phyloP scores from a whole-genome alignment of 92 coral and sea anemone species.

The Epizoanthus scotinus region DNA sequence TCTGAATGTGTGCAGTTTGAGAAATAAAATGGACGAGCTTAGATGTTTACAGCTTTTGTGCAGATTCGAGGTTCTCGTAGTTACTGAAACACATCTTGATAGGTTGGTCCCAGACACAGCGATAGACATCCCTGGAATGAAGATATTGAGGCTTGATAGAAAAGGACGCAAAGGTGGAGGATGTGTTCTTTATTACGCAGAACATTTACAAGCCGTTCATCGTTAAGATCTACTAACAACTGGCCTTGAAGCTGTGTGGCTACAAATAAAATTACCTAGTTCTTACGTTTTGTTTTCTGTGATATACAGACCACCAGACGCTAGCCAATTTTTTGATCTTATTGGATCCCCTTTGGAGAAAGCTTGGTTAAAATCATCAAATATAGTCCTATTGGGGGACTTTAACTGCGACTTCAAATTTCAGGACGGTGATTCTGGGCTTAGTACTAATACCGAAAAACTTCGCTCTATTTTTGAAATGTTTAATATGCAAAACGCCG shows the following conservation, averaged over 20 bases:
- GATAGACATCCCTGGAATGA: slow-evolving; percentile 38
- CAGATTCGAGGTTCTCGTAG: slow-evolving; percentile 38
- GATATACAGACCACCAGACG: slow-evolving; percentile 34
- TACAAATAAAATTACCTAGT: slow-evolving; percentile 54
- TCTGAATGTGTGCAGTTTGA: slow-evolving; percentile 44
- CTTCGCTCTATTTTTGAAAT: slow-evolving; percentile 16
- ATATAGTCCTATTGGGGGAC: background rate
- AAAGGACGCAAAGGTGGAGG: slow-evolving; percentile 48
- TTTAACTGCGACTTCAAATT: slow-evolving; percentile 2
- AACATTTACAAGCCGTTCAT: slow-evolving; percentile 49
- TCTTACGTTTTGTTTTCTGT: slow-evolving; percentile 48
- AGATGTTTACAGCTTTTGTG: slow-evolving; percentile 33
- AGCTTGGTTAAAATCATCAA: slow-evolving; percentile 46
- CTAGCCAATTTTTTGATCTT: slow-evolving; percentile 40
- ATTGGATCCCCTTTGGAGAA: slow-evolving; percentile 31
- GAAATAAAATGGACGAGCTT: slow-evolving; percentile 53
- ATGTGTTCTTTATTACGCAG: slow-evolving; percentile 47
- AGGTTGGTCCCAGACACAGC: slow-evolving; percentile 7
- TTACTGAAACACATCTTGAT: slow-evolving; percentile 52
- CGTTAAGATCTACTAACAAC: slow-evolving; percentile 30
- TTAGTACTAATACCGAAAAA: background rate
- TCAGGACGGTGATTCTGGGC: background rate
- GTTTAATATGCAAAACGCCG: slow-evolving; percentile 40
- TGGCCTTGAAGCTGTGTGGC: slow-evolving; percentile 57
- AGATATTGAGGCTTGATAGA: slow-evolving; percentile 39